A percentile compares a stretch with the other conserved stretches of the same genome.
phyloP scores from a whole-genome alignment of 2,888 invertebrate genomes.

The Pyrocoelia pectoralis region DNA sequence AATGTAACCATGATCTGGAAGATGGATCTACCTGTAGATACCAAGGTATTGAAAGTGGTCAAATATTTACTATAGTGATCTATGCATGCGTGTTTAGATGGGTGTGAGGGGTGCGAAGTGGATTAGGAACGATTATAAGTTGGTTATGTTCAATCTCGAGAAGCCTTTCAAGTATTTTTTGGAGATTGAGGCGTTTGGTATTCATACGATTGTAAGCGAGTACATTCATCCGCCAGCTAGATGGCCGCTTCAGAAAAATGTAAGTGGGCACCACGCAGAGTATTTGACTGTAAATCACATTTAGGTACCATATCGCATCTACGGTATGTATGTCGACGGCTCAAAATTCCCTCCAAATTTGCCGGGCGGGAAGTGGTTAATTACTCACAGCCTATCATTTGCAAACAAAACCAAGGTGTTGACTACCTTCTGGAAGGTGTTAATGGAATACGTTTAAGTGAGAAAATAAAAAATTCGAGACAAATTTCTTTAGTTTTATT shows the following conservation, averaged over 20 bases:
- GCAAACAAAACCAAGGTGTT: neutral
- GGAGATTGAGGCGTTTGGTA: neutral
- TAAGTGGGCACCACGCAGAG: neutral
- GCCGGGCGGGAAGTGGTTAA: neutral
- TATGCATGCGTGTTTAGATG: too few relatives aligned
- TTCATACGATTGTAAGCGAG: neutral
- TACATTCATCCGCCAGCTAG: neutral
- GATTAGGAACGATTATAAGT: too few relatives aligned
- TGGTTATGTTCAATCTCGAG: too few relatives aligned
- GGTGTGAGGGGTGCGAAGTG: too few relatives aligned
- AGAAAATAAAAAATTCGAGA: too few relatives aligned
- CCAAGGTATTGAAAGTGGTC: too few relatives aligned
- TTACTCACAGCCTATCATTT: neutral
- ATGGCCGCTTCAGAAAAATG: neutral
- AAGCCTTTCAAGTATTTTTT: too few relatives aligned
- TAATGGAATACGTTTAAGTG: neutral
- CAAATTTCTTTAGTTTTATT: too few relatives aligned
- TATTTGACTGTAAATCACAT: neutral
- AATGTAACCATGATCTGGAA: neutral
- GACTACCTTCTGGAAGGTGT: neutral
- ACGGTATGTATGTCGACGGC: neutral
- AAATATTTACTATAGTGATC: too few relatives aligned
- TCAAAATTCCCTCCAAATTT: slow-evolving; percentile 3
- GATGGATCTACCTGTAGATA: neutral
- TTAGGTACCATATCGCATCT: neutral